phyloP scores from a whole-genome alignment of 2,888 invertebrate species.

The Lasioglossum marginatum region DNA sequence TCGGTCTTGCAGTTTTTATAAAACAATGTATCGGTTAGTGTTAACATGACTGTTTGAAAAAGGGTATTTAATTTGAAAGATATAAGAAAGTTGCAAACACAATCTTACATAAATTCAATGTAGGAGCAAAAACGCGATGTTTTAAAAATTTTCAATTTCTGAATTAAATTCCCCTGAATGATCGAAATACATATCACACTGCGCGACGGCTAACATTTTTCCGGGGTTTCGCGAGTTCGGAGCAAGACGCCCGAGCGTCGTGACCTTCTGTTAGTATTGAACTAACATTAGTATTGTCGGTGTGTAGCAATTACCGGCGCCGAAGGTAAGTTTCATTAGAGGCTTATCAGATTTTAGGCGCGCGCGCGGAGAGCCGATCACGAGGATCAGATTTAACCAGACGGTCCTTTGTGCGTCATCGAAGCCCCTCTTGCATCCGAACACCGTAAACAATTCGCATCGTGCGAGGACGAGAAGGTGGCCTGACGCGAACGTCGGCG shows the following conservation, averaged over 20 bases:
- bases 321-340: constrained; percentile 17
- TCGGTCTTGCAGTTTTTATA: too few species aligned
- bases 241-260: background rate
- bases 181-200: too few species aligned
- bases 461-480: background rate
- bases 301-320: background rate
- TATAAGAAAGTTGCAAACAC: too few species aligned
- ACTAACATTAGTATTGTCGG: background rate
- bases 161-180: too few species aligned
- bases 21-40: too few species aligned
- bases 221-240: background rate
- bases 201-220: background rate
- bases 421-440: background rate
- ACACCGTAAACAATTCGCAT: background rate
- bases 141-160: too few species aligned
- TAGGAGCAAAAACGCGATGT: too few species aligned
- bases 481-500: background rate
- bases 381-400: background rate
- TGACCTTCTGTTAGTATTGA: background rate
- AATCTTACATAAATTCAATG: too few species aligned
- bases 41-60: too few species aligned
- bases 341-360: constrained; percentile 27
- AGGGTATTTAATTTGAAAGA: too few species aligned
- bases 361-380: background rate
- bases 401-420: background rate